These are phyloP conservation scores for Sylvilagus floridanus DNA, from an alignment of 2,797 vertebrate genomes.

Conservation along the genomic window DNA sequence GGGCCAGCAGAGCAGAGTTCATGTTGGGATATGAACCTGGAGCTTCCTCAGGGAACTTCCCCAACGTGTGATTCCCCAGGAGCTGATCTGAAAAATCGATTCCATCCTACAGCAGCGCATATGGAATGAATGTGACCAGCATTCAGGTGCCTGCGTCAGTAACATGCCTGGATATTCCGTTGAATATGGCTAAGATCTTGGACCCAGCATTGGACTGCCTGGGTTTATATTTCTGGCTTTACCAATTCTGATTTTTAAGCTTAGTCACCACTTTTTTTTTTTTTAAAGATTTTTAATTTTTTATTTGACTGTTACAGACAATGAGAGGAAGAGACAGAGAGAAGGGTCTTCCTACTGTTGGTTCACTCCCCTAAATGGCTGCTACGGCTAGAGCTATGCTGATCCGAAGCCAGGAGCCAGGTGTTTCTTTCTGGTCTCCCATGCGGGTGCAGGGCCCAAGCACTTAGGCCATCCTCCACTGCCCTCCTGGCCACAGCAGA, in stretches of 20 bases:
- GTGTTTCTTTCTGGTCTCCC: too few relatives aligned
- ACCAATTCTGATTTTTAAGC: not conserved
- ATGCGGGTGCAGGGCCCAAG: too few relatives aligned
- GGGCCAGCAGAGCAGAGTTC: not conserved
- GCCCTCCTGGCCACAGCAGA: too few relatives aligned
- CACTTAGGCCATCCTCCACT: too few relatives aligned
- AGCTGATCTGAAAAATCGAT: not conserved
- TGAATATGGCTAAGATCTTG: conserved; percentile 27
- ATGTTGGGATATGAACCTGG: not conserved
- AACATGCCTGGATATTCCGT: not conserved
- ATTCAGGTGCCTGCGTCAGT: not conserved
- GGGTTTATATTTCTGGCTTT: conserved; percentile 18
- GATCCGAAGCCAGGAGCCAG: too few relatives aligned
- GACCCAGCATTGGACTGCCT: not conserved
- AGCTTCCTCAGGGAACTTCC: not conserved
- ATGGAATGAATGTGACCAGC: not conserved
- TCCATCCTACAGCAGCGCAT: not conserved
- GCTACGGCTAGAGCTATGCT: too few relatives aligned
- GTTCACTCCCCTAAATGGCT: too few relatives aligned
- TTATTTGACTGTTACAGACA: too few relatives aligned
- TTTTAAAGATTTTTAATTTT: too few relatives aligned
- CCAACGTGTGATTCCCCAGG: not conserved
- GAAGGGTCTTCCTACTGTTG: too few relatives aligned
- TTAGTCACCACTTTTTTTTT: not conserved
- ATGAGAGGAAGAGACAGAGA: too few relatives aligned